Evolutionary conservation across 2,797 vertebrate species (phyloP), one percentile per base, ranked within the genome.

Genomic region (Gorsachius magnificus): DNA sequence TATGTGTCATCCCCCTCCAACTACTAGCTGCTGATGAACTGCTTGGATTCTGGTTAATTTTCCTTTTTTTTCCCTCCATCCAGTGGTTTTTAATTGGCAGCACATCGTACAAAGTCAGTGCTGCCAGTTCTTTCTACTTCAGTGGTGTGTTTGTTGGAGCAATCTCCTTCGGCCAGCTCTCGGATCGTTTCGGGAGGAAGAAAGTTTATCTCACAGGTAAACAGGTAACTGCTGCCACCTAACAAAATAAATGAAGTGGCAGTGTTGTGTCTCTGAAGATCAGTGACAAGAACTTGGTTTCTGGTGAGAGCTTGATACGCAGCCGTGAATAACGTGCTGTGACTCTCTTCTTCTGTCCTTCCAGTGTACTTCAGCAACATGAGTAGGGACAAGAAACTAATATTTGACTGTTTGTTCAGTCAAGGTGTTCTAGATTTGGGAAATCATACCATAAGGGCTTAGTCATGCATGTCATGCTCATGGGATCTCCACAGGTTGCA

Each of bases 201-300:
- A 98, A 97, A 29, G 97, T 98, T 70, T 98, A 98, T 91, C 98
- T 98, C 65, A 96, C 97, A 97, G 98, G 98, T 98, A 97, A 96
- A 96, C 97, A 97, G 98, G 98, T 98, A 97, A 96, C 31, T 11
- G 11, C 21, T 70, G 50, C 70, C 65, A 13, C 48, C n/a, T 4
- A 3, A 57, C 31, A 78, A 2, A 76, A 69, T 31, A 3, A 68
- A 7, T 64, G 13, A 33, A 17, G 7, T 41, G 13, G 19, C 68
- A 19, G 9, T 38, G 13, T n/a, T 0, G 0, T 36, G 46, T 63
- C 48, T 63, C 46, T 71, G 38, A 53, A 68, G 21, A 71, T 68
- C 36, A 9, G 33, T 68, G n/a, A 8, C 45, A 66, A 29, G 4
- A 14, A 38, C 24, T 15, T 6, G 13, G 24, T 66, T 87, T 46